These are phyloP conservation scores for Brachyrhaphis roseni DNA, from an alignment of 2,797 vertebrate genomes.

Conservation along the genomic window DNA sequence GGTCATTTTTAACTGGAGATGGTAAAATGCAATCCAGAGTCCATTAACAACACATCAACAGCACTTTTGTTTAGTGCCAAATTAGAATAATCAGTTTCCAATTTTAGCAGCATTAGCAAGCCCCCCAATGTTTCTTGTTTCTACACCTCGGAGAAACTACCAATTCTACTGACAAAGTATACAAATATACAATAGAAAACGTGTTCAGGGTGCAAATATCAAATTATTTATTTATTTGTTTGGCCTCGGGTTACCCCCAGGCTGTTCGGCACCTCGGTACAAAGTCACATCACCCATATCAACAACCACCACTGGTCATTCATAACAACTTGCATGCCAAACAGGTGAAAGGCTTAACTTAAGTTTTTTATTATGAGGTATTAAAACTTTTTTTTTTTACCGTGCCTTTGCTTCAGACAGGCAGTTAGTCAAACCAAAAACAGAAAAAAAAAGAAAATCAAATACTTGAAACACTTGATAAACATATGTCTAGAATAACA, in stretches of 20 bases:
- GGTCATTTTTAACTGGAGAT: not conserved
- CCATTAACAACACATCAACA: not conserved
- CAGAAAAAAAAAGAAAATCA: not conserved
- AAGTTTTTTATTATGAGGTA: slow-evolving; percentile 41
- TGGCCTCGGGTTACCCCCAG: not conserved
- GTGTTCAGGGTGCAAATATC: not conserved
- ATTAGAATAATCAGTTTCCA: not conserved
- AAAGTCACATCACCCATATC: slow-evolving; percentile 5
- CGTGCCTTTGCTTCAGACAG: slow-evolving; percentile 32
- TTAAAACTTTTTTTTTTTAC: slow-evolving; percentile 36
- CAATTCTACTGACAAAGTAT: not conserved
- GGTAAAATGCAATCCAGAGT: not conserved
- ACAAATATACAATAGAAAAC: not conserved
- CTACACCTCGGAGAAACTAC: not conserved
- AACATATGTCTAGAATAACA: slow-evolving; percentile 30
- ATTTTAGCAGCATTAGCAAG: not conserved
- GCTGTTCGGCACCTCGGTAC: not conserved
- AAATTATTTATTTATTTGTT: not conserved
- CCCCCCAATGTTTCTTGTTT: not conserved
- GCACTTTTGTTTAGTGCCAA: not conserved
- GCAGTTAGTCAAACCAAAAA: slow-evolving; percentile 50
- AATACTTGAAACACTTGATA: slow-evolving; percentile 10
- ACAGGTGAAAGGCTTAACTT: slow-evolving; percentile 41
- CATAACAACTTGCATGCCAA: slow-evolving; percentile 37
- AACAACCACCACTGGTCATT: slow-evolving; percentile 1